phyloP scores from a whole-genome alignment of 2,113 vertebrate species.

The Pedionomus torquatus region DNA sequence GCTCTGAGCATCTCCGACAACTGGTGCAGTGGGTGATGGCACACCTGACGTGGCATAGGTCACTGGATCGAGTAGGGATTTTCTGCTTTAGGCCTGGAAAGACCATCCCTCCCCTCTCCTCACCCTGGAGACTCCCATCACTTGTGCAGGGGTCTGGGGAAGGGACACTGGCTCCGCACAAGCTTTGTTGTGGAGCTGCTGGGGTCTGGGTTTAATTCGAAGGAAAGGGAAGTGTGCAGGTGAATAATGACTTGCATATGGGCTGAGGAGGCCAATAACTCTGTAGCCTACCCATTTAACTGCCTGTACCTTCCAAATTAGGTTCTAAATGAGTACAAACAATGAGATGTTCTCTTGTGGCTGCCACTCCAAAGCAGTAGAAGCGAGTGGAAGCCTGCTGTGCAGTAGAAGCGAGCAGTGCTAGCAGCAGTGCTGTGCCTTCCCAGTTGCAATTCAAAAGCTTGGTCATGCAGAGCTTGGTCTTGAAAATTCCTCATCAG shows the following conservation, averaged over 20 bases:
- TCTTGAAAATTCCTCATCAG: background rate
- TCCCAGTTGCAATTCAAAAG: background rate
- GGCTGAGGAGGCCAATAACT: too few species aligned
- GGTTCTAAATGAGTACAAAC: rapidly evolving
- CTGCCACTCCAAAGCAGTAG: background rate
- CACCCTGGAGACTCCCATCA: rapidly evolving
- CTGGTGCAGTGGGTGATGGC: rapidly evolving
- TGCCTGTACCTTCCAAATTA: rapidly evolving
- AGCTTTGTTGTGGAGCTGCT: rapidly evolving
- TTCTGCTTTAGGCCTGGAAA: background rate
- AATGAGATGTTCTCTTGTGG: rapidly evolving
- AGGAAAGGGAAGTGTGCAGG: rapidly evolving
- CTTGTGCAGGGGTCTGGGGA: too few species aligned
- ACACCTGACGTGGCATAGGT: too few species aligned
- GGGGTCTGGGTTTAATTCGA: background rate
- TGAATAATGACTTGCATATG: background rate
- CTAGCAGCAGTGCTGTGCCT: background rate
- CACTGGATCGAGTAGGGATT: background rate
- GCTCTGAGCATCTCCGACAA: background rate
- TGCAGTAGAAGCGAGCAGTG: rapidly evolving
- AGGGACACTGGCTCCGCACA: rapidly evolving
- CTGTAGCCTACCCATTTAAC: background rate
- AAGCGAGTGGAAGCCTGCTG: too few species aligned
- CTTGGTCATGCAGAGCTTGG: background rate
- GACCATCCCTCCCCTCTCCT: background rate